phyloP scores from a whole-genome alignment of 2,888 invertebrate genomes.

The Drosophila ezoana region DNA sequence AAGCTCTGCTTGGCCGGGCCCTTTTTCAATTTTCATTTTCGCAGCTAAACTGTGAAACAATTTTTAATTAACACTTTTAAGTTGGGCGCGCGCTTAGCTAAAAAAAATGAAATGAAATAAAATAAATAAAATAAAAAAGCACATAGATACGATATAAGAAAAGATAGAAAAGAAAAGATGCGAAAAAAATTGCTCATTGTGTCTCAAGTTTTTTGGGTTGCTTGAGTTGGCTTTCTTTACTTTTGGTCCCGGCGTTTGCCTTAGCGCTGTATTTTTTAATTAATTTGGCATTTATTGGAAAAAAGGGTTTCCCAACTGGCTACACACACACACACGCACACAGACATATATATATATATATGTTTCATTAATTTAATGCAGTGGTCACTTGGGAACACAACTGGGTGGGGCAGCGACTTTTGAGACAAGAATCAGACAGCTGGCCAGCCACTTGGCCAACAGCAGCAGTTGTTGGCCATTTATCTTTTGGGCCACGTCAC shows the following conservation, averaged over 20 bases:
- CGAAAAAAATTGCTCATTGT: constrained; percentile 66
- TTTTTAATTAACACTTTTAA: constrained; percentile 83
- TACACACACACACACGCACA: constrained; percentile 25
- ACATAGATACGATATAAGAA: constrained; percentile 40
- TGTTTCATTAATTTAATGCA: constrained; percentile 77
- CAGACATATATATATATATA: constrained; percentile 16
- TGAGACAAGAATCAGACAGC: constrained; percentile 54
- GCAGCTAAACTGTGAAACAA: constrained; percentile 83
- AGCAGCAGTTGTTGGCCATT: constrained; percentile 45
- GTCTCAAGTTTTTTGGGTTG: constrained; percentile 71
- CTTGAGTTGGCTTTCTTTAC: constrained; percentile 73
- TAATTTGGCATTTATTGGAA: constrained; percentile 81
- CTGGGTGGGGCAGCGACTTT: constrained; percentile 52
- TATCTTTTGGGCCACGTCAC: constrained; percentile 48
- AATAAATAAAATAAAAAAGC: constrained; percentile 43
- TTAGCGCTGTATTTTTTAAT: constrained; percentile 78
- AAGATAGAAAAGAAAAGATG: constrained; percentile 56
- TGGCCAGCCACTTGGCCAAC: constrained; percentile 42
- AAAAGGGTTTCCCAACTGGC: constrained; percentile 62
- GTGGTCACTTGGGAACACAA: constrained; percentile 43
- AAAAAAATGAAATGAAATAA: constrained; percentile 36
- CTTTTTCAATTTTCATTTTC: constrained; percentile 83
- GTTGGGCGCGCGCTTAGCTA: constrained; percentile 54
- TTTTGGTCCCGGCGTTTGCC: constrained; percentile 64
- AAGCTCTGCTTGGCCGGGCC: constrained; percentile 57